Base-by-base conservation (phyloP, 1,140 invertebrate species). In the Danaus plexippus region DNA sequence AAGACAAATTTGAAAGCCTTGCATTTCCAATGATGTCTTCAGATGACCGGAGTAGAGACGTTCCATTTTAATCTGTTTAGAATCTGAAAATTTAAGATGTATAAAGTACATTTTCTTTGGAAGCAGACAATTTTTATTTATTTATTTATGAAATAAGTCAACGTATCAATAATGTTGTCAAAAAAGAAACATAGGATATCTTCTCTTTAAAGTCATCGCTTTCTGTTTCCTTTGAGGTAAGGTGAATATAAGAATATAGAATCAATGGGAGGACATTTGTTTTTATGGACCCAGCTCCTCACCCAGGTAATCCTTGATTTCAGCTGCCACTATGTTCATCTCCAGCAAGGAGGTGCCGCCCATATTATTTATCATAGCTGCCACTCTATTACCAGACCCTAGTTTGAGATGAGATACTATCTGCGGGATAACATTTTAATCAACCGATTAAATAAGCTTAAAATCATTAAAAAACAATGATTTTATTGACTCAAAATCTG, bases 11-110 rank as follows among this genome's bases (percentile, higher is more conserved):
- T 95, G 94, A 52, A 96, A 83, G 1, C 95, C 95, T 53, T 91
- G 89, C 90, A 94, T 96, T 64, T 96, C 92, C 49, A 96, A 85
- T 0, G 94, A 96, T 2, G 94, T 95, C 88, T 96, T 93, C 46
- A 94, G 85, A 47, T 90, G 83, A 1, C 94, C 95, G 46, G 88
- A 88, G 76, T 92, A 95, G 6, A 92, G 85, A 52, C 94, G 87
- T 57, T 90, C 78, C 2, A 92, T 82, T 40, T 67, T 74, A 3
- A 94, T 88, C 5, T 87, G 77, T 67, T 87, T 86, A n/a, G 67
- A 76, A 61, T 79, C 91, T 92, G 67, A 32, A 32, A 32, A 32
- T 4, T 4, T 32, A 32, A 32, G 2, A 7, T 32, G 22, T 56
- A 77, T 70, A 57, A 59, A 9, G 50, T 52, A 61, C 10, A 15